These are phyloP conservation scores for Pseudomugil gertrudae DNA, from an alignment of 2,797 vertebrate genomes.

Conservation along the genomic window DNA sequence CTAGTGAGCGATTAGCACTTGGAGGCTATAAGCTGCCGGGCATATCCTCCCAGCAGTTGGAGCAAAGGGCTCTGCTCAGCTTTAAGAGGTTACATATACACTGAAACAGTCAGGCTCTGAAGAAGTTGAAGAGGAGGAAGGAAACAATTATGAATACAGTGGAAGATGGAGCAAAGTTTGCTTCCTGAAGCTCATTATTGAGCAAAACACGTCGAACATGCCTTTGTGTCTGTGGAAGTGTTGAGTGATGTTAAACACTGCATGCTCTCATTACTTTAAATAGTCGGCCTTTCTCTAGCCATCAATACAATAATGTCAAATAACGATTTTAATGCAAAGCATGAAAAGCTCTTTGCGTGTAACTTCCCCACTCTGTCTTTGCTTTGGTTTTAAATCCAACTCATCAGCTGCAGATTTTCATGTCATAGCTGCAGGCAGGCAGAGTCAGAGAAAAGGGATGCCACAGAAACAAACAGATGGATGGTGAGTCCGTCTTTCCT, in stretches of 20 bases:
- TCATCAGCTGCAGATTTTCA: conserved; percentile 33
- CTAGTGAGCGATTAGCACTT: conserved; percentile 35
- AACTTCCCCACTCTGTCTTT: not conserved
- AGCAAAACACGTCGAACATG: conserved; percentile 28
- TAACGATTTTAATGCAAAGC: not conserved
- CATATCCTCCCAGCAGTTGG: conserved; percentile 43
- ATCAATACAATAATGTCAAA: not conserved
- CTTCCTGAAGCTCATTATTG: conserved; percentile 65
- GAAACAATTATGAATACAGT: conserved; percentile 56
- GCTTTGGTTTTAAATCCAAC: not conserved
- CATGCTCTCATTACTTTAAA: not conserved
- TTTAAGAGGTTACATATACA: conserved; percentile 41
- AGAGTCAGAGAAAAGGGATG: conserved; percentile 10
- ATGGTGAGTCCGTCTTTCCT: conserved; percentile 13
- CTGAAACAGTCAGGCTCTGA: conserved; percentile 26
- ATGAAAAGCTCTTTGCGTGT: conserved; percentile 9
- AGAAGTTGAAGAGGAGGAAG: conserved; percentile 30
- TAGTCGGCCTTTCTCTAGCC: not conserved
- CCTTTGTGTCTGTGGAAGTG: conserved; percentile 15
- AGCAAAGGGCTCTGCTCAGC: conserved; percentile 33
- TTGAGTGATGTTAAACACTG: conserved; percentile 6
- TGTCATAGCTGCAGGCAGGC: conserved; percentile 15
- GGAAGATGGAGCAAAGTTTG: conserved; percentile 63
- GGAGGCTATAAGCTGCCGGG: conserved; percentile 45
- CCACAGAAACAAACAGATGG: conserved; percentile 19